Evolutionary conservation across 2,113 vertebrate species (phyloP).

Genomic region (Psittacara wagleri): DNA sequence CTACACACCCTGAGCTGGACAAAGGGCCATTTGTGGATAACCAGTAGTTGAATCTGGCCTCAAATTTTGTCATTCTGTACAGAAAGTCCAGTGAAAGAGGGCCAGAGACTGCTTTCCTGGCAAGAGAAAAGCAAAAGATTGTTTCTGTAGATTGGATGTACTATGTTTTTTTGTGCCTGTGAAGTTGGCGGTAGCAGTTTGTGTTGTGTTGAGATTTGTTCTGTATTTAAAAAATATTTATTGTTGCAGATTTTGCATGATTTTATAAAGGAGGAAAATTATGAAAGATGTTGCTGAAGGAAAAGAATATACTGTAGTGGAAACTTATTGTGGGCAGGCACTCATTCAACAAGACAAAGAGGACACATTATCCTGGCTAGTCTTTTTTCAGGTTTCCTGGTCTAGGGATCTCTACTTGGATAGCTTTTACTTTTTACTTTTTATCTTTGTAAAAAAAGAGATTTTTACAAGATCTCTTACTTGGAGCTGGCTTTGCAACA

Average conservation of each 20-base stretch:
- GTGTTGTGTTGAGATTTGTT: not conserved
- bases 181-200: not conserved
- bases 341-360: not conserved
- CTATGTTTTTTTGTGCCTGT: not conserved
- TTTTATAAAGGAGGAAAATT: not conserved
- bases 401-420: not conserved
- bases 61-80: not conserved
- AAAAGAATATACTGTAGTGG: not conserved
- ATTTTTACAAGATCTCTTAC: no score
- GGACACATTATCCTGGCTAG: not conserved
- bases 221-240: not conserved
- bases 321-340: not conserved
- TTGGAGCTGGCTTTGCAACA: not conserved
- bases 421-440: no score
- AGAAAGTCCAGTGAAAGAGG: not conserved
- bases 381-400: not conserved
- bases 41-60: not conserved
- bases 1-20: fast-evolving
- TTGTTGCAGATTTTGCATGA: not conserved
- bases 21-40: not conserved
- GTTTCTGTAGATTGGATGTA: not conserved
- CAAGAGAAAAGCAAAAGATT: not conserved
- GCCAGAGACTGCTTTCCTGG: not conserved
- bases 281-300: not conserved
- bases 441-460: no score